These are phyloP conservation scores for Troides oblongomaculatus DNA, from an alignment of 2,888 invertebrate species.

Conservation along the genomic window DNA sequence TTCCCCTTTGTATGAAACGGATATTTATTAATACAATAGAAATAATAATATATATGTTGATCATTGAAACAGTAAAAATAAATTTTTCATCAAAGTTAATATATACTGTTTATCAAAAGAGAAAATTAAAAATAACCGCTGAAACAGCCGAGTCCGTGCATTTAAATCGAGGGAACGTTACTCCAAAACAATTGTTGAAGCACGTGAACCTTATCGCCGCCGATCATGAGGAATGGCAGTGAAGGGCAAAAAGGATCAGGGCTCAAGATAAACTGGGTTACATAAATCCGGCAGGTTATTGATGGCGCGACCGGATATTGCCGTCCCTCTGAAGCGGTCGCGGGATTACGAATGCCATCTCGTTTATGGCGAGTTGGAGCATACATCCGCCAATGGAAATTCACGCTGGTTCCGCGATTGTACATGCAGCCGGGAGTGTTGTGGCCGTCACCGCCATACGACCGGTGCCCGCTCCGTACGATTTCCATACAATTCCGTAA, in stretches of 20 bases:
- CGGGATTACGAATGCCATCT: constrained; percentile 18
- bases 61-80: not conserved
- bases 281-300: constrained; percentile 33
- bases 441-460: constrained; percentile 6
- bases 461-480: constrained; percentile 1
- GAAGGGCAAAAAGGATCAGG: constrained; percentile 22
- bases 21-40: not conserved
- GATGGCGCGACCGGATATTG: constrained; percentile 27
- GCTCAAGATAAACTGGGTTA: constrained; percentile 33
- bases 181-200: constrained; percentile 10
- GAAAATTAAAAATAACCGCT: constrained; percentile 4
- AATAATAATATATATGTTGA: not conserved
- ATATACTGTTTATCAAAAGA: not conserved
- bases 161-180: constrained; percentile 1
- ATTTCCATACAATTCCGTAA: not conserved
- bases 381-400: constrained; percentile 16
- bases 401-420: constrained; percentile 8
- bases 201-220: constrained; percentile 8
- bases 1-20: not conserved
- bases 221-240: constrained; percentile 19
- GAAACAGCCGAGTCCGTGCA: not conserved
- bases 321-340: constrained; percentile 21
- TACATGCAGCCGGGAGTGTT: constrained; percentile 12
- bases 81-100: not conserved
- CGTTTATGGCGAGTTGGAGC: constrained; percentile 21